Evolutionary conservation across 1,140 invertebrate species (phyloP).

Genomic region (Caenorhabditis briggsae): DNA sequence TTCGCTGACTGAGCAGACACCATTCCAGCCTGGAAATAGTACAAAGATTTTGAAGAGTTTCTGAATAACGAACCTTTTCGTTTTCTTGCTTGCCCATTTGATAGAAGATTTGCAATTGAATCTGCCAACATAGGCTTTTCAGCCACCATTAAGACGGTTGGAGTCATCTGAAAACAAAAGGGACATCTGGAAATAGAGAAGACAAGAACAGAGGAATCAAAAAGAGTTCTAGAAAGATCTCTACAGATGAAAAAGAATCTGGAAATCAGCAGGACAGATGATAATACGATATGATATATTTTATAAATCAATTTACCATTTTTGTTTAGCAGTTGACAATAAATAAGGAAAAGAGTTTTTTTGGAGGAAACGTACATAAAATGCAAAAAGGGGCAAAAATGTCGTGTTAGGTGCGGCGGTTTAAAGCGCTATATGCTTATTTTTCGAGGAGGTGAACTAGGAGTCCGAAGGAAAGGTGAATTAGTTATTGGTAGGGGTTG

Average conservation of each 20-base stretch:
- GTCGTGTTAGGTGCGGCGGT: conserved; percentile 10
- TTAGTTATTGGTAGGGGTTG: neutral
- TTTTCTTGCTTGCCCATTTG: conserved; percentile 86
- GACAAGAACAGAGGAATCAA: neutral
- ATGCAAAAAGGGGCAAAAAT: conserved; percentile 16
- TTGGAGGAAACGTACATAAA: conserved; percentile 33
- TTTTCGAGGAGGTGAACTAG: neutral
- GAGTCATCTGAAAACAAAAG: conserved; percentile 81
- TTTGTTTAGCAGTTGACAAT: neutral
- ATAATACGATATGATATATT: neutral
- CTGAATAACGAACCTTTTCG: conserved; percentile 84
- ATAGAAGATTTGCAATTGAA: conserved; percentile 93
- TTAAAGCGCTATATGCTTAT: conserved; percentile 48
- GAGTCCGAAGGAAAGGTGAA: neutral
- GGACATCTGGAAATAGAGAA: neutral
- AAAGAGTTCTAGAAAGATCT: conserved; percentile 42
- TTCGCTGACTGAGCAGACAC: conserved; percentile 92
- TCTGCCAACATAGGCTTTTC: conserved; percentile 98
- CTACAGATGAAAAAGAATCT: neutral
- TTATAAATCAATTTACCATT: conserved; percentile 12
- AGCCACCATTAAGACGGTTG: conserved; percentile 95
- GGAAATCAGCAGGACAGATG: neutral
- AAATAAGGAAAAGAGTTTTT: conserved; percentile 32
- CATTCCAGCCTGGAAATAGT: conserved; percentile 83
- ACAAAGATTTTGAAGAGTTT: neutral